These are phyloP conservation scores for Theocolax elegans DNA, from an alignment of 1,140 invertebrate species.

Conservation along the genomic window DNA sequence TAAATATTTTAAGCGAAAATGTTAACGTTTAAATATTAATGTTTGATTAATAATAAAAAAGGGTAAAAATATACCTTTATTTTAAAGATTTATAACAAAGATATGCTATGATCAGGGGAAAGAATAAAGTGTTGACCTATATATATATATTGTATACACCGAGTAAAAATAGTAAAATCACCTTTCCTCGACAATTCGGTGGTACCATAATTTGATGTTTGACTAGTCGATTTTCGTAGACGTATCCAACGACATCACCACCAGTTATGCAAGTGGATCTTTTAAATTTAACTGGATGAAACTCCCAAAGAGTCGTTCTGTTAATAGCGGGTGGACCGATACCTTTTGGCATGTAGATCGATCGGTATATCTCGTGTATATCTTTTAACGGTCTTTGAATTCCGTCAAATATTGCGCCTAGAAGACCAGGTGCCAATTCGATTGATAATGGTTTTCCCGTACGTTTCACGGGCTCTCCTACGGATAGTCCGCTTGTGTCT, in stretches of 20 bases:
- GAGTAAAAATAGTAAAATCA: conserved; percentile 54
- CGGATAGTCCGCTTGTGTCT: conserved; percentile 87
- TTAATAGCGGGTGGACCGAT: conserved; percentile 73
- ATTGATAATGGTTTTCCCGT: conserved; percentile 87
- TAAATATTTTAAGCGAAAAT: not conserved
- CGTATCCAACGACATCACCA: conserved; percentile 80
- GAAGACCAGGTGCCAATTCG: conserved; percentile 85
- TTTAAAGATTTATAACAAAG: too few relatives aligned
- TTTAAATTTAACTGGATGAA: conserved; percentile 72
- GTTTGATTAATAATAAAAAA: too few relatives aligned
- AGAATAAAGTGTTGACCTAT: too few relatives aligned
- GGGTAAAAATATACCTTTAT: too few relatives aligned
- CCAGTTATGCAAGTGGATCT: conserved; percentile 77
- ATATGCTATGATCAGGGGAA: too few relatives aligned
- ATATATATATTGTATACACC: too few relatives aligned
- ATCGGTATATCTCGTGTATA: conserved; percentile 75
- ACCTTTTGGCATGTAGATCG: conserved; percentile 87
- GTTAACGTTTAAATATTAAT: too few relatives aligned
- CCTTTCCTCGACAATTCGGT: conserved; percentile 76
- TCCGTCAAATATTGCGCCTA: conserved; percentile 86
- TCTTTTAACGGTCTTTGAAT: conserved; percentile 84
- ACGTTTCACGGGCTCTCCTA: conserved; percentile 84
- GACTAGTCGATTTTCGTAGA: conserved; percentile 80
- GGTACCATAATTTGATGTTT: conserved; percentile 81
- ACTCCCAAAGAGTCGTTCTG: conserved; percentile 77